A percentile compares a stretch with the other conserved stretches of the same genome.
These are phyloP conservation scores for Tetragnatha versicolor DNA, from an alignment of 1,140 invertebrate genomes.

Conservation along the genomic window DNA sequence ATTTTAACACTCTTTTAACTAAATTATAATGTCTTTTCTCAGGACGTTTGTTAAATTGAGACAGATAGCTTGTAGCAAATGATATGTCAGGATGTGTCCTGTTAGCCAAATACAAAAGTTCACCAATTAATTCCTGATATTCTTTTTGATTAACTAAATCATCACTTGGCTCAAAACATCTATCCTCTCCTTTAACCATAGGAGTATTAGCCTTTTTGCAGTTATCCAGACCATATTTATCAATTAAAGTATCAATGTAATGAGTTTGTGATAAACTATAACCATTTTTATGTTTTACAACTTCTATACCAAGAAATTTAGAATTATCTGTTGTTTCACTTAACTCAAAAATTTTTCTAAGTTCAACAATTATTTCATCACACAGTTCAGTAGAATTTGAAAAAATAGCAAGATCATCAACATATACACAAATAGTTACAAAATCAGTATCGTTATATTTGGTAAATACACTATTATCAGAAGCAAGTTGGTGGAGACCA, in stretches of 20 bases:
- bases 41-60: not conserved
- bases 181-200: not conserved
- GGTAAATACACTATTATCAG: slow-evolving; percentile 1
- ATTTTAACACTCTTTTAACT: not conserved
- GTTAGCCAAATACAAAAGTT: slow-evolving; percentile 49
- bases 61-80: slow-evolving; percentile 45
- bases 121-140: slow-evolving; percentile 54
- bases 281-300: slow-evolving; percentile 53
- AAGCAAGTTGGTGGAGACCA: not conserved
- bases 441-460: not conserved
- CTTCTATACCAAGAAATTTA: slow-evolving; percentile 35
- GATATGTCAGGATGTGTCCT: slow-evolving; percentile 57
- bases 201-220: not conserved
- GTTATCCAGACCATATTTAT: not conserved
- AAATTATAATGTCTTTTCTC: not conserved
- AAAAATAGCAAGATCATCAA: slow-evolving; percentile 1
- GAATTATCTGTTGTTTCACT: not conserved
- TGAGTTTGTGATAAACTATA: slow-evolving; percentile 5
- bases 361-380: slow-evolving; percentile 17
- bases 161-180: not conserved
- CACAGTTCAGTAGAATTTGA: not conserved
- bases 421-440: not conserved
- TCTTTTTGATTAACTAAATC: slow-evolving; percentile 13
- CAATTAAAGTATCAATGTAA: not conserved
- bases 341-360: slow-evolving; percentile 54